Conservation (phyloP, 2,888 invertebrate genomes). For the Cosmopolites sordidus region DNA sequence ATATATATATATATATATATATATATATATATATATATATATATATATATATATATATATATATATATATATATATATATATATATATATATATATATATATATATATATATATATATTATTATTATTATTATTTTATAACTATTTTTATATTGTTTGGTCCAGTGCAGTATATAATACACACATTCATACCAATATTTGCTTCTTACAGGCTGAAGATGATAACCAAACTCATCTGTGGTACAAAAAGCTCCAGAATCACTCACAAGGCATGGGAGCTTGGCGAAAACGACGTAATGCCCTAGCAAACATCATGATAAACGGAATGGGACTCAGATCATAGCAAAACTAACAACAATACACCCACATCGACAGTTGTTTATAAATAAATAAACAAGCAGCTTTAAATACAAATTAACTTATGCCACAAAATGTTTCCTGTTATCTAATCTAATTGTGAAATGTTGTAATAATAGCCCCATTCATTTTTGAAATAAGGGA, state of each 20-base stretch:
- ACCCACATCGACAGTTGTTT: too few relatives aligned
- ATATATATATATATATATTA: too few relatives aligned
- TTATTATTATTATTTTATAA: too few relatives aligned
- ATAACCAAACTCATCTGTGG: conserved; percentile 82
- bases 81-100: too few relatives aligned
- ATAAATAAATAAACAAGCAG: background rate
- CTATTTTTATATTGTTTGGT: too few relatives aligned
- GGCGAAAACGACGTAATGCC: conserved; percentile 88
- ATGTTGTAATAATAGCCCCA: background rate
- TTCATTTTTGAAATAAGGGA: too few relatives aligned
- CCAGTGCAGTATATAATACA: too few relatives aligned
- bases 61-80: too few relatives aligned
- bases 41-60: too few relatives aligned
- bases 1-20: too few relatives aligned
- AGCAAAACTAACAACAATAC: background rate
- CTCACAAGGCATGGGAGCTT: conserved; percentile 86
- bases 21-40: too few relatives aligned
- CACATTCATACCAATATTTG: too few relatives aligned
- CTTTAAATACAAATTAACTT: background rate
- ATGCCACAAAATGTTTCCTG: background rate
- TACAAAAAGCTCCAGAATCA: conserved; percentile 86
- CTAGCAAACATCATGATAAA: conserved; percentile 97
- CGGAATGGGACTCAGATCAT: conserved; percentile 59
- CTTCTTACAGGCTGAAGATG: conserved; percentile 88
- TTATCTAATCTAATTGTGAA: background rate